phyloP scores from a whole-genome alignment of 2,113 vertebrate genomes.

The Neofelis nebulosa region DNA sequence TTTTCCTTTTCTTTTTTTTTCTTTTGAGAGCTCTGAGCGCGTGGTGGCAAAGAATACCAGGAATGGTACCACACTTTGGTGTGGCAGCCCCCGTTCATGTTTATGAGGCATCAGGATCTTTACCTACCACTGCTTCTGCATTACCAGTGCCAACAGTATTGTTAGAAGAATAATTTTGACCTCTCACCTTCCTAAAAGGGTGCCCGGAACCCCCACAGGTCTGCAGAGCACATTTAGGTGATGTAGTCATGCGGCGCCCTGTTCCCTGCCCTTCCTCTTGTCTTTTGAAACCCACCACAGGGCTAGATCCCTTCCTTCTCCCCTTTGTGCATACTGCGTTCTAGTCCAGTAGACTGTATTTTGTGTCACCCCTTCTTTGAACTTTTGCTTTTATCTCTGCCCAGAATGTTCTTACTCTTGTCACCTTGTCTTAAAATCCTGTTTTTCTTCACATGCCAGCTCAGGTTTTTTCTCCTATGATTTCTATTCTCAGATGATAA shows the following conservation, averaged over 20 bases:
- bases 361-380: conserved; percentile 5
- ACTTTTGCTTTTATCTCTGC: neutral
- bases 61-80: neutral
- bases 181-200: neutral
- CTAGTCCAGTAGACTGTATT: neutral
- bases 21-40: neutral
- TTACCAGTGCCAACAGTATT: neutral
- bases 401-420: neutral
- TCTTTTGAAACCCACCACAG: neutral
- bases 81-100: neutral
- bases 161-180: conserved; percentile 21
- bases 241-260: neutral
- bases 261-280: neutral
- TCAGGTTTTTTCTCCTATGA: neutral
- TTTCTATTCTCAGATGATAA: neutral
- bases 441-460: conserved; percentile 14
- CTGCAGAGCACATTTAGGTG: neutral
- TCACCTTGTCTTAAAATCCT: conserved; percentile 36
- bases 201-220: neutral
- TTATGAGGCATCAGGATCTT: neutral
- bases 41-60: neutral
- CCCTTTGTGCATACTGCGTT: neutral
- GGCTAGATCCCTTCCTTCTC: neutral
- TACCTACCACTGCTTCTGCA: neutral
- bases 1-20: too few species aligned